These are phyloP conservation scores for Cristatella mucedo DNA, from an alignment of 2,888 invertebrate genomes.

Conservation along the genomic window DNA sequence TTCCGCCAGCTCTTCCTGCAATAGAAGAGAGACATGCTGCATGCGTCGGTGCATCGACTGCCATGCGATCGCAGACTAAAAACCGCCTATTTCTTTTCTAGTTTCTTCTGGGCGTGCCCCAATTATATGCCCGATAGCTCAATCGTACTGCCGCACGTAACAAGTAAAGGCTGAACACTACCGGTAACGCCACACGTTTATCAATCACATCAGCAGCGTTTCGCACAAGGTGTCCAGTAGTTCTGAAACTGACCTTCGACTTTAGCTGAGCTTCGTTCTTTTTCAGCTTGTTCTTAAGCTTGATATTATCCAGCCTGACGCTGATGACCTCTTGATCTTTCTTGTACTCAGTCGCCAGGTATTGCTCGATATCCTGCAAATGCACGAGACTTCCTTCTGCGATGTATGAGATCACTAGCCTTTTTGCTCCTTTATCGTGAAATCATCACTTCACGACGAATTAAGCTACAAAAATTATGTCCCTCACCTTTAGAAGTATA, in stretches of 20 bases:
- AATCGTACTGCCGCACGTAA: too few relatives aligned
- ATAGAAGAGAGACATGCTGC: too few relatives aligned
- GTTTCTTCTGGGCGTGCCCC: too few relatives aligned
- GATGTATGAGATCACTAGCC: too few relatives aligned
- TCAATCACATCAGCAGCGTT: too few relatives aligned
- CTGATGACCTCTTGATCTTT: conserved; percentile 32
- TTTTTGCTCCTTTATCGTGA: too few relatives aligned
- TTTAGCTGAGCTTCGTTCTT: conserved; percentile 36
- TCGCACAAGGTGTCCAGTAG: neutral
- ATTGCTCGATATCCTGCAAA: conserved; percentile 31
- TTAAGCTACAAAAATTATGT: neutral
- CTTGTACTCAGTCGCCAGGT: conserved; percentile 22
- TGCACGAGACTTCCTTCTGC: neutral
- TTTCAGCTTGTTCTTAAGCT: conserved; percentile 36
- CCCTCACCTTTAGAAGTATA: conserved; percentile 25
- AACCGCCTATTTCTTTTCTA: too few relatives aligned
- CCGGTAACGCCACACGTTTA: too few relatives aligned
- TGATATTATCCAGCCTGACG: conserved; percentile 35
- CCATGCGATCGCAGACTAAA: too few relatives aligned
- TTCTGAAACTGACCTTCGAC: conserved; percentile 26
- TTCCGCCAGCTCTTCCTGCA: conserved; percentile 42
- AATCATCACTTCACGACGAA: neutral
- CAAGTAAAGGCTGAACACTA: too few relatives aligned
- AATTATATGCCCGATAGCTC: too few relatives aligned
- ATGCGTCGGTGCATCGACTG: too few relatives aligned